phyloP scores from a whole-genome alignment of 2,888 invertebrate species.

The Chorisops tibialis region DNA sequence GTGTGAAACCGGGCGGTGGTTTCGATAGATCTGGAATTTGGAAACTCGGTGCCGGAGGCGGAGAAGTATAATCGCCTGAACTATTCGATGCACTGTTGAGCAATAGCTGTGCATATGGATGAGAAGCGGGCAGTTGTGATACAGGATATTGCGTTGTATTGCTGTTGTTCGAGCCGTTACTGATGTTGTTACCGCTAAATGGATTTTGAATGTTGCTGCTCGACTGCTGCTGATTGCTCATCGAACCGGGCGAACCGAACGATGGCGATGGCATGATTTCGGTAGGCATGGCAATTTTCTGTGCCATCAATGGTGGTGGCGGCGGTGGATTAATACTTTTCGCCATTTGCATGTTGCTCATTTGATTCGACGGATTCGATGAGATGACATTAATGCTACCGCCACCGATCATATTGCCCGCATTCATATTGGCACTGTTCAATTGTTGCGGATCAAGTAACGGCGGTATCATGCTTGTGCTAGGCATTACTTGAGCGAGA shows the following conservation, averaged over 20 bases:
- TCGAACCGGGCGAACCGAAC: constrained; percentile 8
- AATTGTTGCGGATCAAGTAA: constrained; percentile 39
- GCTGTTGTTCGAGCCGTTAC: constrained; percentile 23
- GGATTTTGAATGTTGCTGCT: constrained; percentile 45
- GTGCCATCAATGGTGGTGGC: constrained; percentile 48
- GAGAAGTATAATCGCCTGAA: constrained; percentile 27
- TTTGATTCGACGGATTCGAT: constrained; percentile 8
- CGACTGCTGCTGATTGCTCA: constrained; percentile 40
- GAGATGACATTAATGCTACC: constrained; percentile 18
- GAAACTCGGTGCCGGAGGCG: constrained; percentile 58
- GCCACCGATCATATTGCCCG: constrained; percentile 21
- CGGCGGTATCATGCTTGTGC: constrained; percentile 39
- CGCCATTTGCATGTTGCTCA: constrained; percentile 23
- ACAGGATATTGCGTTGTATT: neutral
- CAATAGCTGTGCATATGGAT: constrained; percentile 22
- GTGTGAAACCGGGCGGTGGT: constrained; percentile 77
- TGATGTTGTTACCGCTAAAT: constrained; percentile 41
- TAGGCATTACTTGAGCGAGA: constrained; percentile 38
- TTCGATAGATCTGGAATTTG: constrained; percentile 78
- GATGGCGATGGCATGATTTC: constrained; percentile 19
- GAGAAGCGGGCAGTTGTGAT: constrained; percentile 10
- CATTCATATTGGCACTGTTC: constrained; percentile 29
- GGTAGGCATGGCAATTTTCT: constrained; percentile 48
- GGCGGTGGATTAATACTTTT: constrained; percentile 24
- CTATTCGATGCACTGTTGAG: constrained; percentile 22